These are phyloP conservation scores for Urocyon cinereoargenteus DNA, from an alignment of 2,797 vertebrate genomes.

Conservation along the genomic window DNA sequence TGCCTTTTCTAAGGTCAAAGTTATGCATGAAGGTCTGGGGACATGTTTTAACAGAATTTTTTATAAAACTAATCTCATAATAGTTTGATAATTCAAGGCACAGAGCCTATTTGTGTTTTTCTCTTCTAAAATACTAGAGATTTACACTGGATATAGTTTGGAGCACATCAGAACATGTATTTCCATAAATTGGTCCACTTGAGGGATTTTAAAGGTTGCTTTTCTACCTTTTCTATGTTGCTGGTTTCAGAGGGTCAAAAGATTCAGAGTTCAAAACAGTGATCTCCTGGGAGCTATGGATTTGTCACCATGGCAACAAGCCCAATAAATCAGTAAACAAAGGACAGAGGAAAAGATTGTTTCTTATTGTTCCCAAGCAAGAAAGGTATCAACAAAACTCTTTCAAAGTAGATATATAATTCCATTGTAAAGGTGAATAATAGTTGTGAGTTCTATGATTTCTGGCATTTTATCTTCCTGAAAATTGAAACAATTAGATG, in stretches of 20 bases:
- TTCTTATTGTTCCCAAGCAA: background rate
- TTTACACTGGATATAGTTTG: slow-evolving; percentile 38
- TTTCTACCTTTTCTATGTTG: slow-evolving; percentile 72
- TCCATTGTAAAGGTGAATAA: slow-evolving; percentile 49
- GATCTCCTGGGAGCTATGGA: background rate
- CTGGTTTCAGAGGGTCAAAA: slow-evolving; percentile 78
- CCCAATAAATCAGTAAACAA: slow-evolving; percentile 69
- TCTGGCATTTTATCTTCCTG: slow-evolving; percentile 67
- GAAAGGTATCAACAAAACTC: slow-evolving; percentile 51
- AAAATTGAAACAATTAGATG: slow-evolving; percentile 76
- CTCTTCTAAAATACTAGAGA: slow-evolving; percentile 61
- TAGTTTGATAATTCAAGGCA: slow-evolving; percentile 68
- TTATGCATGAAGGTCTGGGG: slow-evolving; percentile 20
- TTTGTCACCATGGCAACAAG: slow-evolving; percentile 72
- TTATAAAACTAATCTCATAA: slow-evolving; percentile 67
- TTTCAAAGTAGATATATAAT: slow-evolving; percentile 65
- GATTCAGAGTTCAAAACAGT: slow-evolving; percentile 71
- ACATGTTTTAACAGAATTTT: slow-evolving; percentile 57
- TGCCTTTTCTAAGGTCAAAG: slow-evolving; percentile 64
- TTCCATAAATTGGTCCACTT: slow-evolving; percentile 69
- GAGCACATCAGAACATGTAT: slow-evolving; percentile 37
- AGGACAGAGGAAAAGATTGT: slow-evolving; percentile 61
- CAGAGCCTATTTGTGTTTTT: slow-evolving; percentile 61
- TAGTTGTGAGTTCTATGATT: slow-evolving; percentile 56
- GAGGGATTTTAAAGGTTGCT: slow-evolving; percentile 64